A percentile compares a stretch with the other conserved stretches of the same genome.
phyloP scores from a whole-genome alignment of 2,888 invertebrate genomes.

The Ptilodon capucinus region DNA sequence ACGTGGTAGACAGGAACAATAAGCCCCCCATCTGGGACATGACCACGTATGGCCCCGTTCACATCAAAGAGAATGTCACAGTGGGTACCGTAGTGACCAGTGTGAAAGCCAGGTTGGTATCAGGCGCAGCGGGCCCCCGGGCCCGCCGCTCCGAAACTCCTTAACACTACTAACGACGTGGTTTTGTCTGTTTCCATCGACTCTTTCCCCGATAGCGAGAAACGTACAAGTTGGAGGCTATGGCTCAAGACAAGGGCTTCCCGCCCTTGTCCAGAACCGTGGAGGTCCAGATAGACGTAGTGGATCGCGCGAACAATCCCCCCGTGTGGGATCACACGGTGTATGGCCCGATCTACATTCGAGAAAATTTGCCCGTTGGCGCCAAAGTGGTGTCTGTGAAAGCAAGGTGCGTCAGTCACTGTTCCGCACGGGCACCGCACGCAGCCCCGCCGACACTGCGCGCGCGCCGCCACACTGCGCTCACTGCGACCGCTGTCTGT shows the following conservation, averaged over 20 bases:
- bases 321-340: conserved; percentile 98
- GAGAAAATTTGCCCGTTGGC: conserved; percentile 98
- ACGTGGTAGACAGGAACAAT: conserved; percentile 99
- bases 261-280: conserved; percentile 97
- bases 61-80: conserved; percentile 99
- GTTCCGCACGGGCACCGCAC: conserved; percentile 84
- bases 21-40: conserved; percentile 98
- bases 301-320: conserved; percentile 98
- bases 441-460: conserved; percentile 83
- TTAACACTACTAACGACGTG: conserved; percentile 86
- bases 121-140: conserved; percentile 78
- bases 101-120: conserved; percentile 99
- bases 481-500: conserved; percentile 10
- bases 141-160: conserved; percentile 77
- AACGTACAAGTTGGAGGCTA: conserved; percentile 98
- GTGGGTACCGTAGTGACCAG: conserved; percentile 99
- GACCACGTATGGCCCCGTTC: conserved; percentile 97
- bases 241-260: conserved; percentile 98
- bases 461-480: conserved; percentile 12
- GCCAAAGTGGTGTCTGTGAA: conserved; percentile 98
- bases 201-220: conserved; percentile 91
- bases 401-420: conserved; percentile 95
- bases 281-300: conserved; percentile 99
- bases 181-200: conserved; percentile 86
- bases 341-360: conserved; percentile 98